phyloP scores from a whole-genome alignment of 2,797 vertebrate species.

The Sebastes vulpes region DNA sequence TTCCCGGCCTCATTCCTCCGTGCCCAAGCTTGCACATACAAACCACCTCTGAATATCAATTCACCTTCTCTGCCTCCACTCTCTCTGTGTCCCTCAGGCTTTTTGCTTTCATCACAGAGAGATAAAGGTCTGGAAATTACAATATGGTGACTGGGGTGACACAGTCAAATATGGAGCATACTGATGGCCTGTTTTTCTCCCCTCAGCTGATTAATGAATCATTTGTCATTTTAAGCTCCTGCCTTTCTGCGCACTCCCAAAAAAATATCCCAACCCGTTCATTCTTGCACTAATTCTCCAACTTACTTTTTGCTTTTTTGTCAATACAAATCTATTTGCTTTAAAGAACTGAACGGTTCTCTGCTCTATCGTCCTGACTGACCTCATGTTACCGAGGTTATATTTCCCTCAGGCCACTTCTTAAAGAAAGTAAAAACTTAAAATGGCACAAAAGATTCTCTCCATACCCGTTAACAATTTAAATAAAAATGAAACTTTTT shows the following conservation, averaged over 20 bases:
- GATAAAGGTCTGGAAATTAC: slow-evolving; percentile 69
- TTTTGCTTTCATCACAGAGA: slow-evolving; percentile 55
- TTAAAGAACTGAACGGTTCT: background rate
- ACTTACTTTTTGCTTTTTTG: background rate
- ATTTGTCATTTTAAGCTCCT: slow-evolving; percentile 25
- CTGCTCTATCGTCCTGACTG: background rate
- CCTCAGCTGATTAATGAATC: slow-evolving; percentile 29
- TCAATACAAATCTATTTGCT: slow-evolving; percentile 2
- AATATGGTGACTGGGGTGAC: slow-evolving; percentile 44
- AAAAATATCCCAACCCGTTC: slow-evolving; percentile 1
- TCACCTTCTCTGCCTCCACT: background rate
- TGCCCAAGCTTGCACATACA: slow-evolving; percentile 37
- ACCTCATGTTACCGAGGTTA: background rate
- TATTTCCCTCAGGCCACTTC: background rate
- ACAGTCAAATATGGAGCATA: slow-evolving; percentile 45
- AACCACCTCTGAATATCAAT: slow-evolving; percentile 67
- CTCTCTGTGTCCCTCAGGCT: slow-evolving; percentile 41
- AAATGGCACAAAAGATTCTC: background rate
- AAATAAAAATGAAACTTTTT: background rate
- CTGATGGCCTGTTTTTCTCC: slow-evolving; percentile 15
- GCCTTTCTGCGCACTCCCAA: background rate
- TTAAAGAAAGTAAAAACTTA: background rate
- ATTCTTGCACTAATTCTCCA: background rate
- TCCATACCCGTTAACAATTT: background rate
- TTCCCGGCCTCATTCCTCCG: slow-evolving; percentile 61